Conservation (phyloP, 1,140 invertebrate genomes). For the Portunus trituberculatus region DNA sequence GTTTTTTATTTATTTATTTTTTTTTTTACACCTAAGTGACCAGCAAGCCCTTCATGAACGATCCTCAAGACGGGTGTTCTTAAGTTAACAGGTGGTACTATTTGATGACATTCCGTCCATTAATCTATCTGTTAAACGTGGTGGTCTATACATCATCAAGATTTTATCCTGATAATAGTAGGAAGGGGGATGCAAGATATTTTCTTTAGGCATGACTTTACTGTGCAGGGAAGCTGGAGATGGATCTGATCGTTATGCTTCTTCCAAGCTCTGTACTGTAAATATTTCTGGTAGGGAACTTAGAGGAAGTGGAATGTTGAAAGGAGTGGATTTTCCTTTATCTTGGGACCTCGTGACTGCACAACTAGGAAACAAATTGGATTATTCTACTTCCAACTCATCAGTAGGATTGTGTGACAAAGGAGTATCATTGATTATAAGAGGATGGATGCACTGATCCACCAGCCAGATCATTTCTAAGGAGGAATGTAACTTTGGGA, state of each 20-base stretch:
- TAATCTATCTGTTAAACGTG: not conserved
- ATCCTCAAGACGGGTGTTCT: not conserved
- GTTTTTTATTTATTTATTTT: too few relatives aligned
- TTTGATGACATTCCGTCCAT: not conserved
- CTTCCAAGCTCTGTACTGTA: too few relatives aligned
- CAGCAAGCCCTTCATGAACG: not conserved
- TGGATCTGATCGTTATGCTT: too few relatives aligned
- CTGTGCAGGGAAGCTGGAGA: too few relatives aligned
- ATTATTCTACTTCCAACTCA: not conserved
- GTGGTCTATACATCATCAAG: not conserved
- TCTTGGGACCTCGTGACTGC: not conserved
- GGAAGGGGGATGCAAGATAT: too few relatives aligned
- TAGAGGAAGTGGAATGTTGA: too few relatives aligned
- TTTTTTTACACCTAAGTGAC: too few relatives aligned
- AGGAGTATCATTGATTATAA: not conserved
- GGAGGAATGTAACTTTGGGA: too few relatives aligned
- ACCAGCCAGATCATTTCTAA: not conserved
- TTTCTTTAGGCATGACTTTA: too few relatives aligned
- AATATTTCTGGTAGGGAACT: too few relatives aligned
- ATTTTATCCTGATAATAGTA: too few relatives aligned
- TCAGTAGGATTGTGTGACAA: not conserved
- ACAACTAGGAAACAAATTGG: not conserved
- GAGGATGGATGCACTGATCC: not conserved
- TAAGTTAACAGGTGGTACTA: not conserved
- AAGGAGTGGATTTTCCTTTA: too few relatives aligned